phyloP scores from a whole-genome alignment of 35 echinoderm and acorn worm species.

The Ophioderma brevispina region DNA sequence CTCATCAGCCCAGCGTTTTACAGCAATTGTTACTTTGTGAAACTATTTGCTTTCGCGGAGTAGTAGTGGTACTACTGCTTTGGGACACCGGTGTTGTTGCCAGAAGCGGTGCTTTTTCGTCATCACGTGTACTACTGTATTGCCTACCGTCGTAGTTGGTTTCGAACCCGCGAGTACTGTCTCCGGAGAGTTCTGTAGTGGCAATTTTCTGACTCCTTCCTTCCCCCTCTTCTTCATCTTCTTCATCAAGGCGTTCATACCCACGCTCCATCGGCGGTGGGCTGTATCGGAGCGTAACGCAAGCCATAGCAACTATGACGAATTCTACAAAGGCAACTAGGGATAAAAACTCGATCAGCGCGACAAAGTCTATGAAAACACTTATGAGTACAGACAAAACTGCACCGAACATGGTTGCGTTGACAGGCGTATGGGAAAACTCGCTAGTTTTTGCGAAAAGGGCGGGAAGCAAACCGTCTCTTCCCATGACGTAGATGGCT shows the following conservation, averaged over 20 bases:
- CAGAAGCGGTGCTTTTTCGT: constrained; percentile 39
- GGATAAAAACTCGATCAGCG: constrained; percentile 60
- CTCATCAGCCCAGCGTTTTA: constrained; percentile 11
- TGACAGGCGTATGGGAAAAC: constrained; percentile 44
- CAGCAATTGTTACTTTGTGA: constrained; percentile 1
- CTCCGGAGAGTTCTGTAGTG: neutral
- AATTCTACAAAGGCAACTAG: constrained; percentile 68
- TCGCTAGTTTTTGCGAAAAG: constrained; percentile 49
- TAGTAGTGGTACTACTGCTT: neutral
- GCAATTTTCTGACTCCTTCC: neutral
- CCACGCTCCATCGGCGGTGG: constrained; percentile 12
- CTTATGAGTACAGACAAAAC: constrained; percentile 43
- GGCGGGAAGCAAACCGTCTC: constrained; percentile 67
- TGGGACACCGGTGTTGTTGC: neutral
- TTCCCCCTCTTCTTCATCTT: neutral
- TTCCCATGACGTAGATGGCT: constrained; percentile 74
- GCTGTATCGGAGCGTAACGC: constrained; percentile 48
- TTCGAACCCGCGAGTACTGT: constrained; percentile 8
- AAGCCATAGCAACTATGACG: constrained; percentile 57
- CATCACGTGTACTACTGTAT: neutral
- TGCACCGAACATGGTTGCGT: constrained; percentile 53
- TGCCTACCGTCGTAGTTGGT: neutral
- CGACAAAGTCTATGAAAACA: constrained; percentile 53
- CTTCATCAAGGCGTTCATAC: constrained; percentile 14
- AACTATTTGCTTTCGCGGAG: neutral